These are phyloP conservation scores for Microtus montanus DNA, from an alignment of 2,113 vertebrate genomes.

Conservation along the genomic window DNA sequence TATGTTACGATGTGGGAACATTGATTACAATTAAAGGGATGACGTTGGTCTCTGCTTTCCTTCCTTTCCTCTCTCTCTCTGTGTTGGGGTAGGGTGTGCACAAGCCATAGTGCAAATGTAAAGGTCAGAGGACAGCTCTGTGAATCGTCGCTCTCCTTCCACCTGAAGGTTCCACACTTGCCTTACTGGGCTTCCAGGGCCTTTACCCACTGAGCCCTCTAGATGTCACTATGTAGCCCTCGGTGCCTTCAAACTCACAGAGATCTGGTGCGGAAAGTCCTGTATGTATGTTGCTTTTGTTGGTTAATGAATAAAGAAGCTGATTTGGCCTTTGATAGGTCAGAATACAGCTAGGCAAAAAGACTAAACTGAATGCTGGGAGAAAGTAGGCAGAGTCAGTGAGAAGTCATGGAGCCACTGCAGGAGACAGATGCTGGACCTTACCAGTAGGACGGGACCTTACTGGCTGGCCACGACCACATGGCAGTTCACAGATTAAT, in stretches of 20 bases:
- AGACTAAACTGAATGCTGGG: too few species aligned
- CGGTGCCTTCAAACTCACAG: neutral
- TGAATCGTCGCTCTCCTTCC: neutral
- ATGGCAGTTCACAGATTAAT: too few species aligned
- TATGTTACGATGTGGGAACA: neutral
- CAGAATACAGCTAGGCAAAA: too few species aligned
- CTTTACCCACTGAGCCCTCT: neutral
- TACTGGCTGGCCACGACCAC: too few species aligned
- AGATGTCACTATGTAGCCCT: neutral
- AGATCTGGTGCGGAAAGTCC: neutral
- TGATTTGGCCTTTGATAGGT: too few species aligned
- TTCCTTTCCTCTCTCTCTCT: neutral
- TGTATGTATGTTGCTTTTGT: too few species aligned
- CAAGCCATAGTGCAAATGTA: neutral
- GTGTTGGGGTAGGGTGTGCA: neutral
- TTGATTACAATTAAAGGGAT: neutral
- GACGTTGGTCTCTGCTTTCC: neutral
- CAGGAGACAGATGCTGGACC: too few species aligned
- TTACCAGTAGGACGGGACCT: too few species aligned
- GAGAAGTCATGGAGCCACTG: too few species aligned
- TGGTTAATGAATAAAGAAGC: too few species aligned
- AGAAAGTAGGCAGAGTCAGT: too few species aligned
- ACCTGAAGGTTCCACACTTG: neutral
- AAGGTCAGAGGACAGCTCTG: neutral
- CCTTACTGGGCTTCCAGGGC: neutral